These are phyloP conservation scores for Tetragonula carbonaria DNA, from an alignment of 2,888 invertebrate species.

Conservation along the genomic window DNA sequence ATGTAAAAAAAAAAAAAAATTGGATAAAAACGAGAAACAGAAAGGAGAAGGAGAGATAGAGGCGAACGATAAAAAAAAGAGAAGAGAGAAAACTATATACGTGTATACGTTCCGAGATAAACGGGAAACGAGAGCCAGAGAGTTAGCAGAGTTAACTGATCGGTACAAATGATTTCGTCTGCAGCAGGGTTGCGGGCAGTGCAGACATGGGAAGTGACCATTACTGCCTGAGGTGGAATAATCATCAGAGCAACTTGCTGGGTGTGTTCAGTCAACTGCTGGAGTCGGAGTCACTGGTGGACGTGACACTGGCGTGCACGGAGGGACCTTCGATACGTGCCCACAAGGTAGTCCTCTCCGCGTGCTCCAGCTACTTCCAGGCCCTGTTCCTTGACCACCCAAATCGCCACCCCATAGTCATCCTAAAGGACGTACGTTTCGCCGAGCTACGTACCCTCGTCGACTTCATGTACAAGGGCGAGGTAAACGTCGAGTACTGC, in stretches of 20 bases:
- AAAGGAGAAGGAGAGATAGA: not conserved
- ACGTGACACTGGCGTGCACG: conserved; percentile 98
- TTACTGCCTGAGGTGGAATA: conserved; percentile 99
- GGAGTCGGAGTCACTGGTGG: conserved; percentile 97
- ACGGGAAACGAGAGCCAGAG: not conserved
- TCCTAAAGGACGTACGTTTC: conserved; percentile 96
- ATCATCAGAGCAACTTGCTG: conserved; percentile 99
- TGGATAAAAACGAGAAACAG: not conserved
- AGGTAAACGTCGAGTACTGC: conserved; percentile 97
- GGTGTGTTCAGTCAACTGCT: conserved; percentile 98
- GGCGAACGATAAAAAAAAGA: not conserved
- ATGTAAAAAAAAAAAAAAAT: not conserved
- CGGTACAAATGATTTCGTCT: conserved; percentile 65
- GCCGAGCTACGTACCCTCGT: conserved; percentile 95
- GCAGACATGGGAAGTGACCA: conserved; percentile 99
- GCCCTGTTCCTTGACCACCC: conserved; percentile 97
- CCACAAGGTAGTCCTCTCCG: conserved; percentile 97
- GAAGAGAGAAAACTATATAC: not conserved
- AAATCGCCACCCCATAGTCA: conserved; percentile 96
- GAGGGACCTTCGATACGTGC: conserved; percentile 97
- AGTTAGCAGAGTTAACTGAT: conserved; percentile 9
- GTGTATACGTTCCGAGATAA: not conserved
- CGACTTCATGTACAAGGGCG: conserved; percentile 98
- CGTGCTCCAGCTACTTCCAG: conserved; percentile 98
- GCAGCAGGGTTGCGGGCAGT: conserved; percentile 90